Base-by-base conservation (phyloP, 2,888 invertebrate species). In the Eilema caniola region DNA sequence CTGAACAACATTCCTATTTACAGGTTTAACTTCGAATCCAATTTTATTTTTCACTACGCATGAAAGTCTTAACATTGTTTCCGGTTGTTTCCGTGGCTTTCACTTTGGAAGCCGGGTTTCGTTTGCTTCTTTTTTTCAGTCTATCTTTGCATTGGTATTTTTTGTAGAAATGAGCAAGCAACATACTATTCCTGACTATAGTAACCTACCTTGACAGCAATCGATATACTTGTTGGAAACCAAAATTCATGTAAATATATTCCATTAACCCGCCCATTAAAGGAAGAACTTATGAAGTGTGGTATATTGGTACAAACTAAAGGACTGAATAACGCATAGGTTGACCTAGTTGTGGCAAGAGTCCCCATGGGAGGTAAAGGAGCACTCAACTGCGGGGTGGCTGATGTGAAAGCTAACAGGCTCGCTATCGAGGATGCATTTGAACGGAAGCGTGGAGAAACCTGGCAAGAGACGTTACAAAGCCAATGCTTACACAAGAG, bases 341-440 rank as follows among this genome's bases (percentile, higher is more conserved):
- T 74, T 81, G 82, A 81, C 81, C 81, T 79, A 82, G 74, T 77
- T 81, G 70, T 72, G 70, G 70, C 66, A 70, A 74, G 76, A 70
- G 71, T 79, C 67, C 80, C 73, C 76, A 77, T 72, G 82, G 77
- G 82, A 82, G 68, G 69, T 61, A 61, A 73, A 76, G 70, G 73
- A 74, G 70, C 74, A 70, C 80, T 81, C 70, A 72, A 81, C 71
- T 57, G 56, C 59, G 71, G 41, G 61, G 72, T 68, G 68, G 75
- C 73, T 72, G 77, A 73, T 70, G 71, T 82, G 62, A 80, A 73
- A 75, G 82, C 82, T 71, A 81, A 82, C 82, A 80, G 70, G 67
- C 70, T 64, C 62, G 57, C 64, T 75, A 74, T 80, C 76, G 69
- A 76, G 68, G 69, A 80, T 80, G 74, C 82, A 78, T 78, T 82